These are phyloP conservation scores for Scaptomyza pallida DNA, from an alignment of 1,140 invertebrate genomes.

Conservation along the genomic window DNA sequence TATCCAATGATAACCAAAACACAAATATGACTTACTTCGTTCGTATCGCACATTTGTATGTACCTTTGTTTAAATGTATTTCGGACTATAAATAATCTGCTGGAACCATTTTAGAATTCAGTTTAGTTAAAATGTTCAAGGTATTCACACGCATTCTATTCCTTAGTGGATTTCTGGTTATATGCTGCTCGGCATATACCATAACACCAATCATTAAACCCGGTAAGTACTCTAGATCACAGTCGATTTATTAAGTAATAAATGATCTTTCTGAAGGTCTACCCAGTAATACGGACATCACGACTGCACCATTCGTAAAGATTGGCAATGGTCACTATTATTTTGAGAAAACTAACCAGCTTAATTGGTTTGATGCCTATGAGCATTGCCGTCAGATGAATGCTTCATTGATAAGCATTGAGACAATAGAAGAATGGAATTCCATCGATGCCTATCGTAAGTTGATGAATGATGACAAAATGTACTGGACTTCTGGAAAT, in stretches of 20 bases:
- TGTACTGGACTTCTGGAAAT: constrained; percentile 45
- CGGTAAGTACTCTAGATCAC: no score
- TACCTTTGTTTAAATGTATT: no score
- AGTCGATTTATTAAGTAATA: no score
- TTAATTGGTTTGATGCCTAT: constrained; percentile 33
- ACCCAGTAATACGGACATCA: background rate
- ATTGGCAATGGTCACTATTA: constrained; percentile 36
- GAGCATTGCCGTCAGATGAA: constrained; percentile 17
- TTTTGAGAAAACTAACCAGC: constrained; percentile 5
- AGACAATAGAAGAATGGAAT: constrained; percentile 24
- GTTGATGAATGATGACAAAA: background rate
- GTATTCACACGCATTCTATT: background rate
- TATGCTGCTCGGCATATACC: constrained; percentile 5
- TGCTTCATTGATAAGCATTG: constrained; percentile 4
- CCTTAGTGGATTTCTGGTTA: background rate
- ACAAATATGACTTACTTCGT: no score
- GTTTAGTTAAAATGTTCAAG: background rate
- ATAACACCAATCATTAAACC: background rate
- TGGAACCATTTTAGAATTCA: background rate
- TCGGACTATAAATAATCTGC: no score
- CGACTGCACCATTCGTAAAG: constrained; percentile 3
- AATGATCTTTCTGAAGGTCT: constrained; percentile 1
- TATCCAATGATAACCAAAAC: no score
- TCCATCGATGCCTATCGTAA: constrained; percentile 8
- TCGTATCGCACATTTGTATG: no score